Evolutionary conservation across 2,888 invertebrate species (phyloP), one percentile per base, ranked within the genome.

Genomic region (Epiblema foenella): DNA sequence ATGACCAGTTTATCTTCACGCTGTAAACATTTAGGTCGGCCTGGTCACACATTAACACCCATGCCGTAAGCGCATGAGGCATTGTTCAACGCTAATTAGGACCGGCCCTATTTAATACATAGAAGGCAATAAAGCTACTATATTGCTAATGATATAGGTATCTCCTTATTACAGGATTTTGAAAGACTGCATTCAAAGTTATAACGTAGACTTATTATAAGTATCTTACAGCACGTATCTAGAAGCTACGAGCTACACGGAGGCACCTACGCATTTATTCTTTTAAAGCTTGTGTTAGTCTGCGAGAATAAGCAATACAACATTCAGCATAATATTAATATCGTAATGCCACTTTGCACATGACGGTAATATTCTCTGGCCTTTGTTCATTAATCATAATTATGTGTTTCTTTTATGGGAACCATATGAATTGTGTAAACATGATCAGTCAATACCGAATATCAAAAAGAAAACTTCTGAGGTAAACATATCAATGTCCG

Each of bases 41-140:
- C 2, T 60, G 60, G 69, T 69, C 58, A 58, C 68, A 63, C 65
- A 60, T 70, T 70, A 70, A 52, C 70, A 60, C 54, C 65, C 69
- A 70, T 46, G 58, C 15, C 64, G 42, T 65, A 37, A 65, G 68
- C 52, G 42, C 46, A 60, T 60, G 54, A 54, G 29, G 54, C 65
- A 56, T 70, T 70, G 65, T 70, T 70, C 42, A 4, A 66, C 52
- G 54, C 20, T 60, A 70, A 65, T 70, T 59, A 70, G 69, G 17
- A 54, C 54, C 51, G 39, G 51, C 54, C 52, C 17, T 64, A 39
- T 37, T 24, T 29, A 15, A 12, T 20, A 24, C 29, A n/a, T n/a
- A n/a, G 56, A 33, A 33, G 33, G 33, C n/a, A 8, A n/a, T 56
- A n/a, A 29, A 29, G 29, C 15, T 29, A 29, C 24, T 7, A 54